phyloP scores from a whole-genome alignment of 2,113 vertebrate genomes.

The Lontra canadensis region DNA sequence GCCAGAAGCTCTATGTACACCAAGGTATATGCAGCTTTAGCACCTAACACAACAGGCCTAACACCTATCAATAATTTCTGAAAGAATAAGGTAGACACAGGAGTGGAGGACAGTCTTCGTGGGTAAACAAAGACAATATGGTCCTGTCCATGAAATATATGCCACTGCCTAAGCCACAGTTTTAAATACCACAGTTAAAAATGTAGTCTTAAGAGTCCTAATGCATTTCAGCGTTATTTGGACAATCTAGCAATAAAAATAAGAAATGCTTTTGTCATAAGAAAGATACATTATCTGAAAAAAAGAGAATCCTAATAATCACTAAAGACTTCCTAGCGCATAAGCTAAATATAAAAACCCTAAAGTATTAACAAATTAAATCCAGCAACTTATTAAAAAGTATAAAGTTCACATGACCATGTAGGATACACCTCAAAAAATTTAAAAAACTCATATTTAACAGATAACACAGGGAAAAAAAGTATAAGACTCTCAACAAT shows the following conservation, averaged over 20 bases:
- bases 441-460: neutral
- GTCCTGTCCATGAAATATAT: neutral
- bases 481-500: neutral
- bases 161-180: neutral
- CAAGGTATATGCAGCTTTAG: neutral
- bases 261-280: neutral
- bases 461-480: neutral
- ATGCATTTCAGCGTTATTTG: neutral
- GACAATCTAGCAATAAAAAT: neutral
- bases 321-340: neutral
- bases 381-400: neutral
- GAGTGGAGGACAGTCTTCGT: neutral
- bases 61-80: neutral
- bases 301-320: neutral
- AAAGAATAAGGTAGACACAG: neutral
- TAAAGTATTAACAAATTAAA: neutral
- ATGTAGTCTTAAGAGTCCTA: neutral
- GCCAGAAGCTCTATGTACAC: neutral
- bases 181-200: neutral
- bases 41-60: neutral
- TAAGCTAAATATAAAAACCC: constrained; percentile 11
- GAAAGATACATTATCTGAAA: neutral
- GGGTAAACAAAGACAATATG: neutral
- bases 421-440: neutral
- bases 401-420: neutral